Conservation (phyloP, 2,113 vertebrate species). For the Bombycilla garrulus region DNA sequence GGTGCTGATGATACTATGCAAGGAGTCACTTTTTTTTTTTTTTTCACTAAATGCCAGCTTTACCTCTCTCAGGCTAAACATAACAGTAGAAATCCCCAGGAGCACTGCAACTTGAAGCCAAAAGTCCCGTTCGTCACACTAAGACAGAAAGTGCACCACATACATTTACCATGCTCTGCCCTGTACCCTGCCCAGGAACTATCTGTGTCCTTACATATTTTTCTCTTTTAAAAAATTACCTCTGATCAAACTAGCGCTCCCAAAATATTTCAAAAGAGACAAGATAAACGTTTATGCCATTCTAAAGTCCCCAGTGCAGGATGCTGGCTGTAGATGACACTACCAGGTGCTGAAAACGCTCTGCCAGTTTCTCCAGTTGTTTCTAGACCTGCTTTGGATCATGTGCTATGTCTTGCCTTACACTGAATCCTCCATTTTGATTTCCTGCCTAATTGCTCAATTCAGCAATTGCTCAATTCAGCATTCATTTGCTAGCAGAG, state of each 20-base stretch:
- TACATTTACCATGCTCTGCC: neutral
- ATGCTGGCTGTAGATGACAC: neutral
- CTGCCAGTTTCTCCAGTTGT: conserved; percentile 3
- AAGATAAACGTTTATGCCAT: neutral
- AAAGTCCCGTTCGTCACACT: neutral
- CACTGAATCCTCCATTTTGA: neutral
- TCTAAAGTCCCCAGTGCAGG: neutral
- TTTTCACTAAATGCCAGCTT: neutral
- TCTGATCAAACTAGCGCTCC: neutral
- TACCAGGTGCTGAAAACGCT: neutral
- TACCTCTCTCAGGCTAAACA: neutral
- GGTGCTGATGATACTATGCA: neutral
- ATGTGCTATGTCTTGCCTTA: neutral
- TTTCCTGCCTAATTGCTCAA: conserved; percentile 21
- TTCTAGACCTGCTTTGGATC: neutral
- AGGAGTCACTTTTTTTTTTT: neutral
- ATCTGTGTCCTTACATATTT: neutral
- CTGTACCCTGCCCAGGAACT: neutral
- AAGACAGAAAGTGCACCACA: neutral
- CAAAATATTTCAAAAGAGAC: neutral
- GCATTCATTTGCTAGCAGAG: neutral
- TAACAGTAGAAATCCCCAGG: neutral
- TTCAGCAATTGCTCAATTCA: neutral
- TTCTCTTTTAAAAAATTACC: neutral
- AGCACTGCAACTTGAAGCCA: neutral